These are phyloP conservation scores for Rhopilema esculentum DNA, from an alignment of 30 jellyfish, hydroid and myxozoan species.

Conservation along the genomic window DNA sequence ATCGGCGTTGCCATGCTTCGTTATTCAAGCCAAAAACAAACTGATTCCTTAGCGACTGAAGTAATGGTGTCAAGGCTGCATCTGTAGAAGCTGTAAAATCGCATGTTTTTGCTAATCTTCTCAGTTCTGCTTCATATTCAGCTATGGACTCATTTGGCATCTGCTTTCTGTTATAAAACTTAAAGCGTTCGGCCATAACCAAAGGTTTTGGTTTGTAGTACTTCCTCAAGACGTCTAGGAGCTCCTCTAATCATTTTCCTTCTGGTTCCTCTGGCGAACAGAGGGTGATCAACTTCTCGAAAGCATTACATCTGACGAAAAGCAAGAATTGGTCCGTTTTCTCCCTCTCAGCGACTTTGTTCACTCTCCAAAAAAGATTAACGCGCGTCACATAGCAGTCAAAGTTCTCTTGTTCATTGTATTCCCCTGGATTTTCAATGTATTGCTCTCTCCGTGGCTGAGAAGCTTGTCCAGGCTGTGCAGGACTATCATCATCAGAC, in stretches of 20 bases:
- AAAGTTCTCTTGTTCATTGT: conserved; percentile 37
- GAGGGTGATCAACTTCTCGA: conserved; percentile 45
- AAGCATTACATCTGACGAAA: conserved; percentile 65
- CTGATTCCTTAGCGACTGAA: too few relatives aligned
- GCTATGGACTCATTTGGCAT: too few relatives aligned
- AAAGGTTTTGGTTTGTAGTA: conserved; percentile 67
- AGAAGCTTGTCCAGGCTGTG: conserved; percentile 34
- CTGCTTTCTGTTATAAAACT: conserved; percentile 70
- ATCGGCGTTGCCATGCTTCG: conserved; percentile 68
- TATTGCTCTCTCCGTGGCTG: conserved; percentile 37
- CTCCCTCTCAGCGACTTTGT: conserved; percentile 61
- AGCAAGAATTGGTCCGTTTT: conserved; percentile 52
- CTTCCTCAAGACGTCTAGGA: too few relatives aligned
- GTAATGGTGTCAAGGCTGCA: too few relatives aligned
- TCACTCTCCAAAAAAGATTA: conserved; percentile 51
- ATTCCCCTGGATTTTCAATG: conserved; percentile 53
- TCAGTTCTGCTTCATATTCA: conserved; percentile 61
- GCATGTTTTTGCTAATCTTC: conserved; percentile 61
- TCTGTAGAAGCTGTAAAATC: too few relatives aligned
- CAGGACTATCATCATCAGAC: too few relatives aligned
- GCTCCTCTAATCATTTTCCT: conserved; percentile 41
- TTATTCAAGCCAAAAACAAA: too few relatives aligned
- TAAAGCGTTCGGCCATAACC: conserved; percentile 69
- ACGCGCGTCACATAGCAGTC: conserved; percentile 46
- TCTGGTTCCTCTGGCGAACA: conserved; percentile 74